Evolutionary conservation across 2,888 invertebrate genomes (phyloP).

Genomic region (Archips xylosteana): DNA sequence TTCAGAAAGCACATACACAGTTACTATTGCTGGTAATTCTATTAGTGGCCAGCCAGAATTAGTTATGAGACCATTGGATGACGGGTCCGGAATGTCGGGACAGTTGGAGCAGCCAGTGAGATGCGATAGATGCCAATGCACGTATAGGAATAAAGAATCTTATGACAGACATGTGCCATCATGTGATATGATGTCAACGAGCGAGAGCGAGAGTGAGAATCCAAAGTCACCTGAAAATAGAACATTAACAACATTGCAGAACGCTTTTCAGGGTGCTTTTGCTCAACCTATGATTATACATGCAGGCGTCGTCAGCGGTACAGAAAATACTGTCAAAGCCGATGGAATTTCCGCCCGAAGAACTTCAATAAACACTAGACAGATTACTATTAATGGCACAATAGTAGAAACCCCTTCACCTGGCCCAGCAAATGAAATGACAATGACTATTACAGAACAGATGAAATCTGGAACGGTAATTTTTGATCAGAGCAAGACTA

Average conservation of each 20-base stretch:
- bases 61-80: constrained; percentile 78
- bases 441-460: constrained; percentile 82
- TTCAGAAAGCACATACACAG: constrained; percentile 78
- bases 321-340: constrained; percentile 79
- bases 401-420: constrained; percentile 84
- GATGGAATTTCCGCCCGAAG: constrained; percentile 79
- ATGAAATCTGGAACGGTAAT: constrained; percentile 81
- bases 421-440: constrained; percentile 80
- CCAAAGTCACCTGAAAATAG: constrained; percentile 84
- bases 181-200: constrained; percentile 92
- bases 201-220: constrained; percentile 93
- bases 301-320: constrained; percentile 77
- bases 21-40: constrained; percentile 82
- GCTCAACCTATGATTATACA: constrained; percentile 83
- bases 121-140: constrained; percentile 95
- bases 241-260: constrained; percentile 80
- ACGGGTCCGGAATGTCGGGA: constrained; percentile 68
- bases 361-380: constrained; percentile 82
- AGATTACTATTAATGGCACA: constrained; percentile 83
- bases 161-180: constrained; percentile 91
- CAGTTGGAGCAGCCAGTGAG: constrained; percentile 91
- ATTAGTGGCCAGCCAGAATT: constrained; percentile 79
- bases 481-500: constrained; percentile 79
- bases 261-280: constrained; percentile 81
- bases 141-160: constrained; percentile 93